Evolutionary conservation across 2,113 vertebrate species (phyloP), one percentile per base, ranked within the genome.

Genomic region (Passerina amoena): DNA sequence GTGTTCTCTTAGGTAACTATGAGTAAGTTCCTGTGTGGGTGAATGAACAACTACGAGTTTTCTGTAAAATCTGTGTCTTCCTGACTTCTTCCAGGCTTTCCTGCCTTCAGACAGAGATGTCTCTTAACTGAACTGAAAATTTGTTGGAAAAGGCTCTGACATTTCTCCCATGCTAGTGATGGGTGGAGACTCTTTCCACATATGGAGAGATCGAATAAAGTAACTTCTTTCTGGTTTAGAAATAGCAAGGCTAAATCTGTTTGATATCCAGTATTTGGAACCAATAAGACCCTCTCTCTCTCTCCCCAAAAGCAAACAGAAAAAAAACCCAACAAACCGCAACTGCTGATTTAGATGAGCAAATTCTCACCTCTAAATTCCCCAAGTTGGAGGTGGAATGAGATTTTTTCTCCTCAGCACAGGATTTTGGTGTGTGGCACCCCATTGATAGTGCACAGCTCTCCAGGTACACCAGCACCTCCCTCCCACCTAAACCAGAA

Each of bases 361-460:
- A 53, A 61, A 72, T 59, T 4, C 9, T 50, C 20, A 51, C 50
- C 53, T 48, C 5, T 23, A 68, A 48, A 6, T 33, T 79, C 20
- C 42, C 8, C 12, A 23, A 28, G 37, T 15, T 4, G 9, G 10
- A 14, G 6, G 16, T 21, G 45, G 60, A 51, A 47, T 0, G 1
- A 24, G 3, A 5, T 30, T 80, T 76, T 54, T 76, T 44, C 10
- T 21, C 35, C 7, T 56, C 7, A 40, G 20, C 50, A 42, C 5
- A 59, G 12, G 33, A 11, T 69, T 88, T 78, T 78, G 44, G 20
- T 63, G 44, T 53, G 21, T 51, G 53, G 23, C 16, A n/a, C 19
- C 56, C 16, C 14, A 51, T 2, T 33, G 76, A 20, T 4, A 37
- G 40, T 40, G 31, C 19, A 57, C 2, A 61, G 10, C 60, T 40